A percentile compares a stretch with the other conserved stretches of the same genome.
Conservation (phyloP, 2,797 vertebrate genomes). For the Masticophis lateralis region DNA sequence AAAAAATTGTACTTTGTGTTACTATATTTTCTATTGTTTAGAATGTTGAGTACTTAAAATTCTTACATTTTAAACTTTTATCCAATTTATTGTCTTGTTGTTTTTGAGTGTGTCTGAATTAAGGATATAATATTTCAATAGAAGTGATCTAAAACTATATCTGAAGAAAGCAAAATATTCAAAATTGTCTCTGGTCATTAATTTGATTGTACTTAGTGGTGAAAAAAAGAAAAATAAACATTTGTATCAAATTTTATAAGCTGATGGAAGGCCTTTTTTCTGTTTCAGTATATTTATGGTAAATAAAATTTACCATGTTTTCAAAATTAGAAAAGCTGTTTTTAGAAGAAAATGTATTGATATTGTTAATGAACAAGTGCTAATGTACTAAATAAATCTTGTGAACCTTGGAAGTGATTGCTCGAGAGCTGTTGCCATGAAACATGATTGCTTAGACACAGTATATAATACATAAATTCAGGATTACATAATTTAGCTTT, state of each 20-base stretch:
- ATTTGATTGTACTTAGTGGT: neutral
- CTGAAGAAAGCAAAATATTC: neutral
- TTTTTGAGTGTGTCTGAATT: neutral
- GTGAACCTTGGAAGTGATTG: conserved; percentile 39
- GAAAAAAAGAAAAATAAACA: neutral
- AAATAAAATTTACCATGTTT: neutral
- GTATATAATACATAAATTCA: conserved; percentile 34
- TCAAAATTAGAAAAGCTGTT: neutral
- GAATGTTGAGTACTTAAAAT: neutral
- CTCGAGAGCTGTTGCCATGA: conserved; percentile 60
- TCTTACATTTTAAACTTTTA: neutral
- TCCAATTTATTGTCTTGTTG: neutral
- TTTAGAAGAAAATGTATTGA: neutral
- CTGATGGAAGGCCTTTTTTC: neutral
- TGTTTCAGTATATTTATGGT: neutral
- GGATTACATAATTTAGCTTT: conserved; percentile 40
- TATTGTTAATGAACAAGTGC: conserved; percentile 57
- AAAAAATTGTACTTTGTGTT: neutral
- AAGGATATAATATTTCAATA: neutral
- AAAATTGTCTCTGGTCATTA: neutral
- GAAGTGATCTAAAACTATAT: neutral
- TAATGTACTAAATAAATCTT: conserved; percentile 58
- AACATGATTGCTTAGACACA: conserved; percentile 48
- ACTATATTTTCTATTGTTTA: neutral
- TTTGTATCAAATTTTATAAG: neutral